Conservation (phyloP, 2,888 invertebrate species). For the Seira ritae region DNA sequence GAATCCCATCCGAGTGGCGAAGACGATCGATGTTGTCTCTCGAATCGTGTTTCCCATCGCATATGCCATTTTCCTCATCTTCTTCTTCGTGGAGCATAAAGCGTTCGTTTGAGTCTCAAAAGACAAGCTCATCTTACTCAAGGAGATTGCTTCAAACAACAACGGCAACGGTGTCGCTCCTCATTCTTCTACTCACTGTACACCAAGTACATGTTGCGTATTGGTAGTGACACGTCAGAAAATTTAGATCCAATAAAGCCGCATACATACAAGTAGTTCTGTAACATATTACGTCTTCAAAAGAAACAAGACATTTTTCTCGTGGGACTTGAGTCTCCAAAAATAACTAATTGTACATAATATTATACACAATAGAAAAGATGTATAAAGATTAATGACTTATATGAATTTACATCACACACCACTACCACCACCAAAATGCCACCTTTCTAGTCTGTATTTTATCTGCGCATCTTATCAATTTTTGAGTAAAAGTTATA, state of each 20-base stretch:
- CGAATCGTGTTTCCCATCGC: slow-evolving; percentile 95
- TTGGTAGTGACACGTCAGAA: background rate
- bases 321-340: background rate
- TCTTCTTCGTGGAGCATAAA: slow-evolving; percentile 96
- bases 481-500: too few species aligned
- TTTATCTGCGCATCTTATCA: too few species aligned
- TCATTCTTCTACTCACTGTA: background rate
- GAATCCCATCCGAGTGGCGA: slow-evolving; percentile 94
- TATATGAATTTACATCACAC: too few species aligned
- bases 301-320: background rate
- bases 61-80: slow-evolving; percentile 94
- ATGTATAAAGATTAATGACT: too few species aligned
- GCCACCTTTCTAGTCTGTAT: too few species aligned
- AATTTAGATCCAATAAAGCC: background rate
- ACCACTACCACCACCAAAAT: too few species aligned
- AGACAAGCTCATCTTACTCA: slow-evolving; percentile 23
- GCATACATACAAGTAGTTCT: background rate
- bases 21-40: slow-evolving; percentile 84
- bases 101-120: slow-evolving; percentile 78
- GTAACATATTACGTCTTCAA: background rate
- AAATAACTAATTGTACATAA: background rate
- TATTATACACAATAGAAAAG: too few species aligned
- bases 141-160: slow-evolving; percentile 48
- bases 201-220: background rate
- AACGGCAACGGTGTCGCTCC: background rate